Evolutionary conservation across 2,113 vertebrate species (phyloP), one percentile per base, ranked within the genome.

Genomic region (Pipa parva): DNA sequence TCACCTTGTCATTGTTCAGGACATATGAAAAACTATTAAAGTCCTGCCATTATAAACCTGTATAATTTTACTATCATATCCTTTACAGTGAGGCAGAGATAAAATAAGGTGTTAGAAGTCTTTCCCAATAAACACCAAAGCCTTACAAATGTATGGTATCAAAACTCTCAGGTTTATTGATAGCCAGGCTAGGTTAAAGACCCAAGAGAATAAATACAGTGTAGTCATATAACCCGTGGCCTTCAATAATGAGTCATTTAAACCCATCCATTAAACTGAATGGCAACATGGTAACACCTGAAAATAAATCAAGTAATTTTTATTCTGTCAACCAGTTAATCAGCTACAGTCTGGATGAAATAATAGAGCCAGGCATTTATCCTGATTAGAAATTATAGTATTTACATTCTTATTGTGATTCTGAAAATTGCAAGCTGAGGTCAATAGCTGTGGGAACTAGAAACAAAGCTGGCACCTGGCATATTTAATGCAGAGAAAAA

Each of bases 331-430:
- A 50, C n/a, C 49, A 52, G 36, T 61, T 69, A 69, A 69, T 69
- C 66, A 69, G 57, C 50, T 46, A 11, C 4, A 13, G 58, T 9
- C 66, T 28, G 58, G 27, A 33, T 31, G 66, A 54, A 54, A 25
- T 54, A 61, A 61, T 24, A 15, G 65, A 39, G 7, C n/a, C 3
- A 17, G n/a, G 57, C 52, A 61, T 54, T 69, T 69, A 61, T 61
- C 31, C 57, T 69, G 66, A 69, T 69, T 69, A 69, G 27, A 69
- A 69, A 69, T 69, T 69, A 61, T 69, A 69, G 66, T 69, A 61
- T 69, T 69, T 69, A 69, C 66, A 54, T 45, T 54, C 50, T 54
- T 69, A 69, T 61, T 69, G 58, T 61, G 66, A 69, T 60, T 46
- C 61, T 25, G 10, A n/a, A 68, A 49, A 68, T 68, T 69, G 36